These are phyloP conservation scores for Lichenostomus cassidix DNA, from an alignment of 2,113 vertebrate species.

Conservation along the genomic window DNA sequence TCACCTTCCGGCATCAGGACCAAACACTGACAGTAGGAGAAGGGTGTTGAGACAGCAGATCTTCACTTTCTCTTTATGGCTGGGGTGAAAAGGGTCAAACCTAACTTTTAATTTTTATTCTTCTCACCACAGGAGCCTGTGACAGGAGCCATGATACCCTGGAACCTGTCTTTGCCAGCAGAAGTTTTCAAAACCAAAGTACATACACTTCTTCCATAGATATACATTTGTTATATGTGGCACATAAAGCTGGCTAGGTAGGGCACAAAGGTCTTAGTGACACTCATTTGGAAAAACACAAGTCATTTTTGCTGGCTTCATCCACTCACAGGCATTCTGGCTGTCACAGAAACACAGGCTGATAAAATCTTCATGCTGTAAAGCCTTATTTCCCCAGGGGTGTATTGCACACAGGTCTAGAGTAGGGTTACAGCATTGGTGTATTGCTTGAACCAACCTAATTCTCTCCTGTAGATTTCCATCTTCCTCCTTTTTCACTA, in stretches of 20 bases:
- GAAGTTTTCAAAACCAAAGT: not conserved
- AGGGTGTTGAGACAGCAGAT: not conserved
- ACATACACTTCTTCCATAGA: not conserved
- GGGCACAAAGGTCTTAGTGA: not conserved
- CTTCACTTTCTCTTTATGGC: not conserved
- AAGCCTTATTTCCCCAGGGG: not conserved
- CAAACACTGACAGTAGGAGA: not conserved
- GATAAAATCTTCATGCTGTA: conserved; percentile 20
- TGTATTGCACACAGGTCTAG: not conserved
- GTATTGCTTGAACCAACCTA: not conserved
- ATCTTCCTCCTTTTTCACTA: conserved; percentile 39
- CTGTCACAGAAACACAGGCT: not conserved
- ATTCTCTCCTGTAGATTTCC: not conserved
- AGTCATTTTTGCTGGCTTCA: not conserved
- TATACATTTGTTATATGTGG: not conserved
- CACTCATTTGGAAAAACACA: not conserved
- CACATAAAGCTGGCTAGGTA: not conserved
- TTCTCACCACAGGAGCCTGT: not conserved
- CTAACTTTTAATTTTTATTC: not conserved
- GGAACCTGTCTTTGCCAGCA: not conserved
- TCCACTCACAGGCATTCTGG: not conserved
- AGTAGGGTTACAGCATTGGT: not conserved
- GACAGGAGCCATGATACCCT: not conserved
- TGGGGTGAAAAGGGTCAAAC: not conserved
- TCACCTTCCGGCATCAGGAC: not conserved